phyloP scores from a whole-genome alignment of 2,888 invertebrate genomes.

The Hanleya hanleyi region DNA sequence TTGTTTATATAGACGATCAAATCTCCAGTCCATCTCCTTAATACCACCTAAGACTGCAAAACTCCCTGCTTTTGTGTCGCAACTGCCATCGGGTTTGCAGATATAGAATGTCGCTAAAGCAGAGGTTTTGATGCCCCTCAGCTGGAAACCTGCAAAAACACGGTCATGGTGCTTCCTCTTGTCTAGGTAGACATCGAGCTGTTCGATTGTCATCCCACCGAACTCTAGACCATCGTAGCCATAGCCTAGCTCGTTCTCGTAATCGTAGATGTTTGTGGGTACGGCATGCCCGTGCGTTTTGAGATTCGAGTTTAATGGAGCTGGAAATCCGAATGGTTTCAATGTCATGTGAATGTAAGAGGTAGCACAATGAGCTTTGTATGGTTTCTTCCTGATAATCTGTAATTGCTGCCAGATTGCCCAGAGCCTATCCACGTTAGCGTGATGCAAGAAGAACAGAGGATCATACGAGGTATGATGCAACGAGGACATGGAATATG shows the following conservation, averaged over 20 bases:
- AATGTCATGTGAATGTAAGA: conserved; percentile 25
- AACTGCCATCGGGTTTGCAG: conserved; percentile 1
- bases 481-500: conserved; percentile 27
- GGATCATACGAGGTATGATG: conserved; percentile 33
- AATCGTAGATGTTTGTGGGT: conserved; percentile 38
- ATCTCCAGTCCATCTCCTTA: conserved; percentile 28
- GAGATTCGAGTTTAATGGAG: conserved; percentile 39
- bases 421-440: conserved; percentile 29
- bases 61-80: conserved; percentile 15
- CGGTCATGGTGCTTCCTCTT: conserved; percentile 16
- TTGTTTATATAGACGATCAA: conserved; percentile 16
- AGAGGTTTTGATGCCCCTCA: conserved; percentile 33
- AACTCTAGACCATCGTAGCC: conserved; percentile 37
- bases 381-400: conserved; percentile 26
- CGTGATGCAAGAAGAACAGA: conserved; percentile 26
- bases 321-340: conserved; percentile 39
- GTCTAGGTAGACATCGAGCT: conserved; percentile 32
- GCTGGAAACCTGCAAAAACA: conserved; percentile 35
- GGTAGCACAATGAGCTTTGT: conserved; percentile 41
- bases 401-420: conserved; percentile 39
- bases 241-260: conserved; percentile 36
- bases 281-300: conserved; percentile 32
- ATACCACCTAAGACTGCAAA: conserved; percentile 26
- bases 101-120: conserved; percentile 26
- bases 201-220: conserved; percentile 37